Percentiles rank a stretch among this genome's conserved stretches.
Conservation (phyloP, 2,797 vertebrate genomes). For the Calcarius lapponicus region DNA sequence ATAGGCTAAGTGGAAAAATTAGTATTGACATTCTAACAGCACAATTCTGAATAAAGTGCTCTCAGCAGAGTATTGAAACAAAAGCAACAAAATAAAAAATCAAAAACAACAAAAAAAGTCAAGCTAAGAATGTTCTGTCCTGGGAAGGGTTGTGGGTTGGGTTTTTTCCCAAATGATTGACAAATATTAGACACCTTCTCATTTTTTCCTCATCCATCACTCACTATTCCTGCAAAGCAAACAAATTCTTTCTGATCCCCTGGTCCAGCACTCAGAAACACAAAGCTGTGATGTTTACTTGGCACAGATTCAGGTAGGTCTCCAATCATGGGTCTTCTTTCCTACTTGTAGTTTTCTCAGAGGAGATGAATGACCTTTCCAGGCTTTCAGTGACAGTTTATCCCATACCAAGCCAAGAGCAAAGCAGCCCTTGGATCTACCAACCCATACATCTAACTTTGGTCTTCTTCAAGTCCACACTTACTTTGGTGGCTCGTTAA, state of each 20-base stretch:
- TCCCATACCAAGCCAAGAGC: neutral
- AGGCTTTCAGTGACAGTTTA: neutral
- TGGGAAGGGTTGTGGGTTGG: neutral
- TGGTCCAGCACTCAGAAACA: neutral
- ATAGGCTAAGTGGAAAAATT: neutral
- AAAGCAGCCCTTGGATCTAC: neutral
- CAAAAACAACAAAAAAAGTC: neutral
- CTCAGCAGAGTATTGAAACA: neutral
- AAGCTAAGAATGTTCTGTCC: neutral
- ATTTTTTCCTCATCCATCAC: neutral
- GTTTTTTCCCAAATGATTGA: neutral
- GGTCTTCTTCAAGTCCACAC: neutral
- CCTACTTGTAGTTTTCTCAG: neutral
- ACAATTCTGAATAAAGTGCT: neutral
- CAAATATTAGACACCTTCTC: neutral
- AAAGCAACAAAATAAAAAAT: neutral
- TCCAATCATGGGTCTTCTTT: neutral
- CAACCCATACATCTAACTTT: neutral
- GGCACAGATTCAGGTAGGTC: neutral
- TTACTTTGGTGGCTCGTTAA: neutral
- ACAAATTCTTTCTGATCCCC: neutral
- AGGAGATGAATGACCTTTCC: neutral
- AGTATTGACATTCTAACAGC: neutral
- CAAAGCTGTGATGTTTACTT: neutral
- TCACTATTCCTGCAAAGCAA: neutral